A percentile compares a stretch with the other conserved stretches of the same genome.
phyloP scores from a whole-genome alignment of 1,140 invertebrate genomes.

The Aculops lycopersici region DNA sequence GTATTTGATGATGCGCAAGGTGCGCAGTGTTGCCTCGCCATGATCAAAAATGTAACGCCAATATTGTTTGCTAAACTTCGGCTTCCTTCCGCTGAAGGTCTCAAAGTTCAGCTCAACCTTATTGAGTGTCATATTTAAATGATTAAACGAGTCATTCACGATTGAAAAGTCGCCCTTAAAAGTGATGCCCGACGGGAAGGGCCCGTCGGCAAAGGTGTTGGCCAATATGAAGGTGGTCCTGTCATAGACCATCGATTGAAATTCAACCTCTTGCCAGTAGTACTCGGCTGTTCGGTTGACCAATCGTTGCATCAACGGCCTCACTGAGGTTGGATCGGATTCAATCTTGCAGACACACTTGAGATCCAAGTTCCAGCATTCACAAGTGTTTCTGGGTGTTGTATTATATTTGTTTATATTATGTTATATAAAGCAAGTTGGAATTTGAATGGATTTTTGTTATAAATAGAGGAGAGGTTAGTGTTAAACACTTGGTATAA shows the following conservation, averaged over 20 bases:
- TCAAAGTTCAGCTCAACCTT: background rate
- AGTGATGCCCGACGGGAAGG: background rate
- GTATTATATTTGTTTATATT: too few species aligned
- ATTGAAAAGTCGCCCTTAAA: background rate
- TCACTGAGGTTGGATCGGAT: background rate
- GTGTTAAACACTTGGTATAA: too few species aligned
- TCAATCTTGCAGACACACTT: background rate
- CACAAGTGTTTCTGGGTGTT: background rate
- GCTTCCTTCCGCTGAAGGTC: background rate
- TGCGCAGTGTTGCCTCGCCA: background rate
- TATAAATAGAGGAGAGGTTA: too few species aligned
- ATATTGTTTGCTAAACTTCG: background rate
- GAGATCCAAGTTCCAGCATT: background rate
- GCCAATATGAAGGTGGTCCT: background rate
- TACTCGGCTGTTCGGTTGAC: background rate
- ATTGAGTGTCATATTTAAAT: background rate
- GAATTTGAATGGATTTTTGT: too few species aligned
- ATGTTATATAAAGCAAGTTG: too few species aligned
- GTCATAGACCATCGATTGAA: background rate
- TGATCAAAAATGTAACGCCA: background rate
- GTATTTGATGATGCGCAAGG: background rate
- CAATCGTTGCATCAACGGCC: background rate
- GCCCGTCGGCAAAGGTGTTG: background rate
- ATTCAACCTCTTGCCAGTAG: background rate
- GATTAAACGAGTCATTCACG: background rate